Percentiles rank a stretch among this genome's conserved stretches.
phyloP scores from a whole-genome alignment of 2,113 vertebrate genomes.

The Acrocephalus arundinaceus region DNA sequence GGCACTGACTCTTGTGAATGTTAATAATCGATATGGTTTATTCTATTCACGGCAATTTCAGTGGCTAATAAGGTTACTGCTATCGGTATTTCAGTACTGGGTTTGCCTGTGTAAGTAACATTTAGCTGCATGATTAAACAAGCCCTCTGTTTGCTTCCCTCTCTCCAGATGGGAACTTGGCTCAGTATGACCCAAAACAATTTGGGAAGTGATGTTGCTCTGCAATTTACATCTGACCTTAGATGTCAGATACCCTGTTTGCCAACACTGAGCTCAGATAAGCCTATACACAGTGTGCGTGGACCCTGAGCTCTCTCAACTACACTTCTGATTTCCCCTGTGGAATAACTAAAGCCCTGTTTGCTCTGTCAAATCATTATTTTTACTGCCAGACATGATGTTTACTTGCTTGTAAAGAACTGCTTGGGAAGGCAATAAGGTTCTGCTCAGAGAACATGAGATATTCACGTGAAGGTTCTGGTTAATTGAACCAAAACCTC shows the following conservation, averaged over 20 bases:
- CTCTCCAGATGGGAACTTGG: conserved; percentile 47
- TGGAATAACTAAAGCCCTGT: not conserved
- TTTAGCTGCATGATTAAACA: conserved; percentile 34
- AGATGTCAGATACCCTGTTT: conserved; percentile 7
- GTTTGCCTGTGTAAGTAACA: conserved; percentile 8
- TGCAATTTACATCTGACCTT: conserved; percentile 43
- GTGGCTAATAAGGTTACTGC: conserved; percentile 30
- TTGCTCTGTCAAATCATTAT: not conserved
- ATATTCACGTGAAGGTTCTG: conserved; percentile 5
- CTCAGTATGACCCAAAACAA: conserved; percentile 28
- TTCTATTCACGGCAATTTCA: conserved; percentile 4
- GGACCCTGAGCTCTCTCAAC: not conserved
- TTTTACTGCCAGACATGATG: not conserved
- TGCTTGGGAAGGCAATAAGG: not conserved
- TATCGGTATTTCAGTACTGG: not conserved
- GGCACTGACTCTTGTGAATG: not conserved
- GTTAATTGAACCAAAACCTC: conserved; percentile 34
- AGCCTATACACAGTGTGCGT: not conserved
- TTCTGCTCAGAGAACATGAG: not conserved
- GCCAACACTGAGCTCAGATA: conserved; percentile 5
- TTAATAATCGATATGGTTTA: not conserved
- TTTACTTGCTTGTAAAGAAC: not conserved
- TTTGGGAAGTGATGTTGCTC: conserved; percentile 28
- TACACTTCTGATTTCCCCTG: not conserved
- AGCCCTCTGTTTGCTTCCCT: conserved; percentile 10